phyloP scores from a whole-genome alignment of 2,888 invertebrate species.

The Drosophila acutilabella region DNA sequence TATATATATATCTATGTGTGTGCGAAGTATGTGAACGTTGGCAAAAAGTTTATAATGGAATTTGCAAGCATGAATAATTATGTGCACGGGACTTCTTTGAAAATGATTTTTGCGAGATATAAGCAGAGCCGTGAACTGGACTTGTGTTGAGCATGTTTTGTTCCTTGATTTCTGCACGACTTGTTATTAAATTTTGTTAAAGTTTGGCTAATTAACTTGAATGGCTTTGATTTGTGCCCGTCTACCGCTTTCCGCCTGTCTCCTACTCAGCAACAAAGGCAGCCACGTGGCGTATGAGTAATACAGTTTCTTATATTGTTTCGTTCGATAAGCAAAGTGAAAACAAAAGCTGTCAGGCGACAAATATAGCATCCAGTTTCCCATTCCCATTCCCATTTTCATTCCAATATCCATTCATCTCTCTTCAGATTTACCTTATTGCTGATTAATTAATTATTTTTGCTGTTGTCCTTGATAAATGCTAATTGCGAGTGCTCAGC shows the following conservation, averaged over 20 bases:
- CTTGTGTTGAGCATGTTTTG: slow-evolving; percentile 13
- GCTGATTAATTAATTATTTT: slow-evolving; percentile 25
- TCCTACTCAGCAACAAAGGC: no score
- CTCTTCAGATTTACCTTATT: not conserved
- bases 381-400: not conserved
- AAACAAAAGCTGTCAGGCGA: slow-evolving; percentile 16
- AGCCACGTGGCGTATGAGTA: slow-evolving; percentile 19
- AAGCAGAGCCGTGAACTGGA: not conserved
- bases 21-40: slow-evolving; percentile 19
- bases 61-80: slow-evolving; percentile 75
- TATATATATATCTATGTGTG: slow-evolving; percentile 2
- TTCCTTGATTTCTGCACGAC: slow-evolving; percentile 57
- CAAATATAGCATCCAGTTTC: slow-evolving; percentile 18
- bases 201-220: slow-evolving; percentile 66
- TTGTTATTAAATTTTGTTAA: slow-evolving; percentile 45
- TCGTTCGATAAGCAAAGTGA: slow-evolving; percentile 18
- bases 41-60: slow-evolving; percentile 72
- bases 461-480: slow-evolving; percentile 15
- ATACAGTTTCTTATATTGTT: slow-evolving; percentile 1
- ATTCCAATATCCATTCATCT: not conserved
- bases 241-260: not conserved
- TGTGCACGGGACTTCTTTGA: slow-evolving; percentile 38
- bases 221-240: slow-evolving; percentile 61
- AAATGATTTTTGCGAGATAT: not conserved
- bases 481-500: slow-evolving; percentile 25